A percentile compares a stretch with the other conserved stretches of the same genome.
phyloP scores from a whole-genome alignment of 2,888 invertebrate genomes.

The Callyntrura guangdongensis region DNA sequence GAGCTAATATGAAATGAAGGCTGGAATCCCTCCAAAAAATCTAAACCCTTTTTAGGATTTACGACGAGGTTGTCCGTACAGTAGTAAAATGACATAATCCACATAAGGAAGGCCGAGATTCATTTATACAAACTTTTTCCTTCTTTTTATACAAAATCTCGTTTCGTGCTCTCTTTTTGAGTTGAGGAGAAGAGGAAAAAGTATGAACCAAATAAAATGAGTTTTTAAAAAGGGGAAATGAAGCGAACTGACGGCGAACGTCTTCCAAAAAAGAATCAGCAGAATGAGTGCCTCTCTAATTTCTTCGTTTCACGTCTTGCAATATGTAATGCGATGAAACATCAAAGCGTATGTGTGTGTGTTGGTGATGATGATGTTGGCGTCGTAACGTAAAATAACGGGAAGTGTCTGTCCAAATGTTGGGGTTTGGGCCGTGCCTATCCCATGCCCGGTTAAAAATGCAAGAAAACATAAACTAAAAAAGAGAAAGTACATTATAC shows the following conservation, averaged over 20 bases:
- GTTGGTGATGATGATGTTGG: conserved; percentile 38
- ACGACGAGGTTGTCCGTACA: conserved; percentile 78
- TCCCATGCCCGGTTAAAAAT: conserved; percentile 17
- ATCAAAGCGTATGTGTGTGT: conserved; percentile 56
- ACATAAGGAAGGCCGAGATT: conserved; percentile 69
- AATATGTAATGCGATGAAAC: conserved; percentile 31
- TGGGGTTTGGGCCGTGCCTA: too few species aligned
- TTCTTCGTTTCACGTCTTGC: conserved; percentile 59
- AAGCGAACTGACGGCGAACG: conserved; percentile 67
- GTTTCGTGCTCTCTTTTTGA: conserved; percentile 57
- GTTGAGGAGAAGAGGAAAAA: conserved; percentile 36
- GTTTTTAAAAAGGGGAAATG: conserved; percentile 72
- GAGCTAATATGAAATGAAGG: conserved; percentile 1
- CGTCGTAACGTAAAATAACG: conserved; percentile 22
- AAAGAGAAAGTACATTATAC: conserved; percentile 51
- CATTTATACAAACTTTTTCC: conserved; percentile 57
- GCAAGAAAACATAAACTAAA: conserved; percentile 59
- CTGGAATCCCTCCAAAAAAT: conserved; percentile 78
- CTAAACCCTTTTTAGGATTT: conserved; percentile 74
- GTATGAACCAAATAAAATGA: conserved; percentile 67
- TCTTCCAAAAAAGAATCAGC: conserved; percentile 68
- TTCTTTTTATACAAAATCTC: conserved; percentile 63
- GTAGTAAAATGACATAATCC: conserved; percentile 79
- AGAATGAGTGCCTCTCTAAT: conserved; percentile 66
- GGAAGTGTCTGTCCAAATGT: conserved; percentile 40